These are phyloP conservation scores for Microplitis deprimator DNA, from an alignment of 2,888 invertebrate species.

Conservation along the genomic window DNA sequence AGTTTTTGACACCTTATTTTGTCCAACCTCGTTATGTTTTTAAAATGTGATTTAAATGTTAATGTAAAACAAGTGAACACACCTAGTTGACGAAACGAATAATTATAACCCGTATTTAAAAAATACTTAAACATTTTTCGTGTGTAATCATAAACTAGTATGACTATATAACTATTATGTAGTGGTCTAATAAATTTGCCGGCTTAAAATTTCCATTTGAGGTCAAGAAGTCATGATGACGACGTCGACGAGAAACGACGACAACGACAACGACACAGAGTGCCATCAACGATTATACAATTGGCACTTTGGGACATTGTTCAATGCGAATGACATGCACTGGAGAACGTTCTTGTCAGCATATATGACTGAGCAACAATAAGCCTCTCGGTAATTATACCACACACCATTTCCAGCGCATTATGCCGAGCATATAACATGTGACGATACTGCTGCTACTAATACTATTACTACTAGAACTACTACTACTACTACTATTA, in stretches of 20 bases:
- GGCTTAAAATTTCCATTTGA: background rate
- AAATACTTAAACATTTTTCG: too few relatives aligned
- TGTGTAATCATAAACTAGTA: too few relatives aligned
- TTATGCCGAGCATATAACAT: constrained; percentile 32
- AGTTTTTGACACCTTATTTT: too few relatives aligned
- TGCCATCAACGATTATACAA: constrained; percentile 36
- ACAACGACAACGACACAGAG: constrained; percentile 30
- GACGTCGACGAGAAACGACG: background rate
- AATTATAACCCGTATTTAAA: too few relatives aligned
- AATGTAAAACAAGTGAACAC: too few relatives aligned
- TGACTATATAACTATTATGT: background rate
- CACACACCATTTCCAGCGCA: constrained; percentile 34
- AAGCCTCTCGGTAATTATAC: constrained; percentile 38
- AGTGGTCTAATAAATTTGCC: background rate
- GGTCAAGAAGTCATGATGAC: background rate
- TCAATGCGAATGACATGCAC: constrained; percentile 30
- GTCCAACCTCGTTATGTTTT: too few relatives aligned
- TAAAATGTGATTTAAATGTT: too few relatives aligned
- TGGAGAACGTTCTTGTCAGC: constrained; percentile 38
- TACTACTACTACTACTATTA: constrained; percentile 37
- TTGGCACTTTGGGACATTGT: constrained; percentile 41
- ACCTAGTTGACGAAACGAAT: too few relatives aligned
- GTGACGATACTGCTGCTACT: constrained; percentile 36
- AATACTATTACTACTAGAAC: constrained; percentile 18
- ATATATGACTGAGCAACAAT: constrained; percentile 38